These are phyloP conservation scores for Bos javanicus DNA, from an alignment of 2,113 vertebrate genomes.

Conservation along the genomic window DNA sequence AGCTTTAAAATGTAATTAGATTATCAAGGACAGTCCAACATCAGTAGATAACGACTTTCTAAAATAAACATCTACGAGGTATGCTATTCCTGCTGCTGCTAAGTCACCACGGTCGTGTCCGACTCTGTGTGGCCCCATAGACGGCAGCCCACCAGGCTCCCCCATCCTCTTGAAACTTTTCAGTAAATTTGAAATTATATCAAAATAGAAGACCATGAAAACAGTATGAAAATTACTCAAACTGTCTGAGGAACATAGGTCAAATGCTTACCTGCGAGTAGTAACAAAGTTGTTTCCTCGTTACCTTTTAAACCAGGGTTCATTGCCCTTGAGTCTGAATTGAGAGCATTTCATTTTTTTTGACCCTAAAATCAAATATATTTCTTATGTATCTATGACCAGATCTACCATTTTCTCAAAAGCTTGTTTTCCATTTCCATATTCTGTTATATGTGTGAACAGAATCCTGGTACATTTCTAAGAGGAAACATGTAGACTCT, in stretches of 20 bases:
- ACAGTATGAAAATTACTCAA: background rate
- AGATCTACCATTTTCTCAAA: background rate
- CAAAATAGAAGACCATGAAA: background rate
- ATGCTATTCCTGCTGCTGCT: fast-evolving
- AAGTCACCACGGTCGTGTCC: no score
- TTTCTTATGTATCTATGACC: background rate
- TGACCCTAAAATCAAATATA: background rate
- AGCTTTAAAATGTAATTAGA: background rate
- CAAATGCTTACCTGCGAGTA: background rate
- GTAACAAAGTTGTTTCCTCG: background rate
- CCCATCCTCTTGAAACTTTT: background rate
- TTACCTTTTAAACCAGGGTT: background rate
- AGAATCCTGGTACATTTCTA: background rate
- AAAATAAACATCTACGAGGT: background rate
- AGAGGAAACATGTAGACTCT: background rate
- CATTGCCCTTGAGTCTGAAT: background rate
- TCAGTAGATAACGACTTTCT: background rate
- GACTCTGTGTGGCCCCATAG: no score
- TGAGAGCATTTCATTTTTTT: background rate
- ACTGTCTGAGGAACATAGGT: background rate
- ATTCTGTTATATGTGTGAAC: background rate
- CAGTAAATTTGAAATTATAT: background rate
- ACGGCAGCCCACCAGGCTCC: no score
- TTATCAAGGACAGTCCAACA: background rate
- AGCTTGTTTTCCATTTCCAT: background rate